Evolutionary conservation across 2,113 vertebrate genomes (phyloP).

Genomic region (Tylochromis polylepis): DNA sequence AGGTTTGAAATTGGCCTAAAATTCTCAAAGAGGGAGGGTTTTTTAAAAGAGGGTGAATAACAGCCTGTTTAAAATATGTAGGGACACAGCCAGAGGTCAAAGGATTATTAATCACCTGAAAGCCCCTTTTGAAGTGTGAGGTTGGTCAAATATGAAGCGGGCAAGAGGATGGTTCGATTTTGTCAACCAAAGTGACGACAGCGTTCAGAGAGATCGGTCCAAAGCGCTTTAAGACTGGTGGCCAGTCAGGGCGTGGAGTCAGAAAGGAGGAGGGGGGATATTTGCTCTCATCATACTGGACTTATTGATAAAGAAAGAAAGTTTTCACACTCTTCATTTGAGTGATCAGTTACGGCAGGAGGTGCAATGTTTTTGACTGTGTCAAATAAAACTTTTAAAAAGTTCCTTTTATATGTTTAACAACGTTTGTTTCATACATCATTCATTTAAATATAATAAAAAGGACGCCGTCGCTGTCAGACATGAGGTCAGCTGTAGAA

Average conservation of each 20-base stretch:
- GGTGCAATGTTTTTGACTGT: background rate
- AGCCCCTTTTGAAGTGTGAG: background rate
- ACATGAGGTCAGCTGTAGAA: too few relatives aligned
- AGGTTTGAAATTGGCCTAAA: background rate
- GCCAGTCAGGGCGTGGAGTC: accelerated
- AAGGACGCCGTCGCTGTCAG: background rate
- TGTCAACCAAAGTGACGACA: background rate
- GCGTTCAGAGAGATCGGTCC: background rate
- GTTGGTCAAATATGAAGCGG: background rate
- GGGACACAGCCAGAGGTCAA: background rate
- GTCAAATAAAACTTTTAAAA: background rate
- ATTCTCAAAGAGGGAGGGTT: background rate
- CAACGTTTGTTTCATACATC: background rate
- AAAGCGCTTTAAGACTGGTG: accelerated
- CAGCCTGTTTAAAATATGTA: background rate
- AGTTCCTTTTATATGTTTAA: background rate
- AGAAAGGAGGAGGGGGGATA: background rate
- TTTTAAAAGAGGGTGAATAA: background rate
- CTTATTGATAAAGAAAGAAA: background rate
- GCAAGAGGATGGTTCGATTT: background rate
- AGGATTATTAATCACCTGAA: background rate
- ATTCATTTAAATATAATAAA: background rate
- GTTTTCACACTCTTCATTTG: background rate
- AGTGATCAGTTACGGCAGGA: background rate
- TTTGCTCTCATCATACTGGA: background rate